Evolutionary conservation across 2,888 invertebrate species (phyloP).

Genomic region (Eutolmus rufibarbis): DNA sequence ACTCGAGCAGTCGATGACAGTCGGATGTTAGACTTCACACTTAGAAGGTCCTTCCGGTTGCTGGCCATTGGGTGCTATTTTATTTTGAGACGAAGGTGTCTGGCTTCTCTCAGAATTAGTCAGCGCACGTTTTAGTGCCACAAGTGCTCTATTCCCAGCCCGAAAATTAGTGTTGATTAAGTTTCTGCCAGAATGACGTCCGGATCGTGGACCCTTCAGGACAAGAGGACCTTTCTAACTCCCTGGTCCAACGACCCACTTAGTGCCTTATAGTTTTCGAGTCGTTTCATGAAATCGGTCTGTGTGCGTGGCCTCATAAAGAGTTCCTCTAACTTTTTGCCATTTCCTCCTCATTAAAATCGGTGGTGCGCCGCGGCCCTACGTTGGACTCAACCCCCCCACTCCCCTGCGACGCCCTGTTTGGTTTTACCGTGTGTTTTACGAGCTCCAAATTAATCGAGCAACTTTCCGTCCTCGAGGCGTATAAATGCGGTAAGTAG

Average conservation of each 20-base stretch:
- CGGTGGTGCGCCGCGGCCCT: constrained; percentile 1
- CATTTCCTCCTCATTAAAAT: constrained; percentile 3
- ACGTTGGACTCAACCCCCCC: neutral
- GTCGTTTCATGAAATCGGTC: neutral
- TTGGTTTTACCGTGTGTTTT: neutral
- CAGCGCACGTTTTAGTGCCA: constrained; percentile 13
- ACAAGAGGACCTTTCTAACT: neutral
- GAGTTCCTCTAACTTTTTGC: neutral
- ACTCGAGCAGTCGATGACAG: constrained; percentile 37
- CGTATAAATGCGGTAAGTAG: neutral
- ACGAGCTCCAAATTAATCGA: constrained; percentile 1
- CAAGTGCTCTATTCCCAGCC: neutral
- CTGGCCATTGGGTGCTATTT: neutral
- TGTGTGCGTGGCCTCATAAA: constrained; percentile 1
- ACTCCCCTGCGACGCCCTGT: neutral
- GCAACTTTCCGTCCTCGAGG: neutral
- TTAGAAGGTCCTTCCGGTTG: constrained; percentile 27
- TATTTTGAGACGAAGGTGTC: neutral
- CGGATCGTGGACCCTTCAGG: neutral
- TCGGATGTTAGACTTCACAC: constrained; percentile 37
- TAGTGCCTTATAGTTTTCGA: neutral
- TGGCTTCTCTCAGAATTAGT: neutral
- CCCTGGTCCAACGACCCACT: neutral
- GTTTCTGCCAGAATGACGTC: neutral
- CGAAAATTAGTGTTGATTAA: constrained; percentile 7